phyloP scores from a whole-genome alignment of 2,113 vertebrate species.

The Arizona elegans region DNA sequence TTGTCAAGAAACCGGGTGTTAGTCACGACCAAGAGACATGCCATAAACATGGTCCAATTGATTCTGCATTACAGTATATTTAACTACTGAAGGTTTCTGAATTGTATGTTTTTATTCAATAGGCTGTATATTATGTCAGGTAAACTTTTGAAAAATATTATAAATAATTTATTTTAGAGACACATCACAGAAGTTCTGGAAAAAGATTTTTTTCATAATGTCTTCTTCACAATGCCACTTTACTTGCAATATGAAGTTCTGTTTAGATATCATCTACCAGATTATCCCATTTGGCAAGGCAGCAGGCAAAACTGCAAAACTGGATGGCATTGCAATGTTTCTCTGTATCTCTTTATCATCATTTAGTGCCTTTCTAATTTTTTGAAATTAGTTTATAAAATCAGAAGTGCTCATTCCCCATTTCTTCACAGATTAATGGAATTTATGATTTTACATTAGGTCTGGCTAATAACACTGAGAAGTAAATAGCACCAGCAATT shows the following conservation, averaged over 20 bases:
- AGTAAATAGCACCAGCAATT: not conserved
- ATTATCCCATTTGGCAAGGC: not conserved
- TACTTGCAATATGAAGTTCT: not conserved
- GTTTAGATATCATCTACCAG: not conserved
- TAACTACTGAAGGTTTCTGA: not conserved
- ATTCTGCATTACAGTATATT: not conserved
- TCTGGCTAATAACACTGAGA: not conserved
- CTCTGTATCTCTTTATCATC: not conserved
- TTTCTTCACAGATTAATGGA: not conserved
- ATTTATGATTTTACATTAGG: not conserved
- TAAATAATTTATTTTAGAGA: not conserved
- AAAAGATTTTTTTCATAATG: not conserved
- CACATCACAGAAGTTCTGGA: not conserved
- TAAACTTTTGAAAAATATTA: not conserved
- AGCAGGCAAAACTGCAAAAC: not conserved
- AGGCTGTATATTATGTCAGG: not conserved
- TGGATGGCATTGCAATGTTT: not conserved
- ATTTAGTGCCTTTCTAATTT: not conserved
- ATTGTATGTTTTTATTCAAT: not conserved
- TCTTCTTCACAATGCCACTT: not conserved
- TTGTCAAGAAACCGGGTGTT: too few species aligned
- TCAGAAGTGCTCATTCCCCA: not conserved
- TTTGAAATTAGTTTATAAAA: not conserved
- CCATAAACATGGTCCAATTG: too few species aligned
- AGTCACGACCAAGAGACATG: too few species aligned